Percentiles rank a stretch among this genome's conserved stretches.
phyloP scores from a whole-genome alignment of 2,113 vertebrate species.

The Cyanoliseus patagonus region DNA sequence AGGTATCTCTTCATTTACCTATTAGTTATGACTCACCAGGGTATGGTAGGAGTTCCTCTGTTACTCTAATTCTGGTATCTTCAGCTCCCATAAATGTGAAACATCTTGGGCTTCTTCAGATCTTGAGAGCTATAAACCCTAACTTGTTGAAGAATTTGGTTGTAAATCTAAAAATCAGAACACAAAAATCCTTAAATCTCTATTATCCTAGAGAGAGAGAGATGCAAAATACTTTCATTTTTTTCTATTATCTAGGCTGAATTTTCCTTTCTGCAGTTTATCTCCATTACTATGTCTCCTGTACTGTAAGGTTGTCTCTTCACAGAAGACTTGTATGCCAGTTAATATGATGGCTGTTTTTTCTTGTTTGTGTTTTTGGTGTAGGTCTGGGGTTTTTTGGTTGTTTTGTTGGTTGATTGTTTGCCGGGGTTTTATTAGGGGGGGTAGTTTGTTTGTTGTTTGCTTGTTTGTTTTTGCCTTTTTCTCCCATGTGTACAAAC shows the following conservation, averaged over 20 bases:
- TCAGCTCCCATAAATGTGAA: neutral
- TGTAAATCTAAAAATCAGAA: neutral
- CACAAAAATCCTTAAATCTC: neutral
- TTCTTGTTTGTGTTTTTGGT: neutral
- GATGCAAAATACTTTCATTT: neutral
- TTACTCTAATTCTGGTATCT: neutral
- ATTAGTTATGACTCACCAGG: neutral
- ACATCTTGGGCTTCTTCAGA: fast-evolving
- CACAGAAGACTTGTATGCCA: neutral
- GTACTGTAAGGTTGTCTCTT: neutral
- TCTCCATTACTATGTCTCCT: neutral
- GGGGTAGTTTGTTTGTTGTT: neutral
- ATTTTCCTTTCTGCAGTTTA: neutral
- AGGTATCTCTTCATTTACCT: neutral
- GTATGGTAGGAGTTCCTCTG: neutral
- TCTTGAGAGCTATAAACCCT: neutral
- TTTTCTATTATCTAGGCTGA: neutral
- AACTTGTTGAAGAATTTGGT: neutral
- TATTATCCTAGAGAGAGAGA: neutral
- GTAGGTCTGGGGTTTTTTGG: neutral
- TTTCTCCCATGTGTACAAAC: neutral
- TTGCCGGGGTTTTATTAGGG: neutral
- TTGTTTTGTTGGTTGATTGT: neutral
- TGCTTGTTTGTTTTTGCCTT: neutral
- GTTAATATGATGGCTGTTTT: neutral